Conservation (phyloP, 2,113 vertebrate genomes). For the Chloroceryle aenea region DNA sequence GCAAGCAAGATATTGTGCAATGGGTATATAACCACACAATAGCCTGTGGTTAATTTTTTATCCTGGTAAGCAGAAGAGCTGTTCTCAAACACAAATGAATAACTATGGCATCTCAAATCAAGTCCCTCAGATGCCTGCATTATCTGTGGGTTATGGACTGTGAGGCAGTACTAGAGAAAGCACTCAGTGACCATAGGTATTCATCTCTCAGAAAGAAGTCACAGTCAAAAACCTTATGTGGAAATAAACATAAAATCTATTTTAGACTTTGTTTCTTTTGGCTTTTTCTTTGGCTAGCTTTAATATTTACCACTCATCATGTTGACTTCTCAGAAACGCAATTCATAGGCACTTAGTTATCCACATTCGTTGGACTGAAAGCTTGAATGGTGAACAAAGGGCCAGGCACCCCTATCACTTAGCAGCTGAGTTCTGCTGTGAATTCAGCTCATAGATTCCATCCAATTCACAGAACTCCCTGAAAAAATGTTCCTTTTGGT, state of each 20-base stretch:
- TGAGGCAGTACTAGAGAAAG: not conserved
- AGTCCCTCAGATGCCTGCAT: not conserved
- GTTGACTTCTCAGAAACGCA: not conserved
- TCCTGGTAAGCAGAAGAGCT: not conserved
- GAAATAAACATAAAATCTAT: slow-evolving; percentile 49
- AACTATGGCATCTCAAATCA: not conserved
- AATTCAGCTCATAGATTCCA: not conserved
- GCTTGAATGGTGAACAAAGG: accelerated
- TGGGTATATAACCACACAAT: not conserved
- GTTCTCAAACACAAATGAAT: not conserved
- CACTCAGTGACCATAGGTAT: not conserved
- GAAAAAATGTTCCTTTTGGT: not conserved
- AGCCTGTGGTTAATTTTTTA: not conserved
- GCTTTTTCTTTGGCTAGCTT: not conserved
- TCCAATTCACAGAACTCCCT: not conserved
- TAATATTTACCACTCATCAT: not conserved
- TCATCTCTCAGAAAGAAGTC: not conserved
- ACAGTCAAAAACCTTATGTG: not conserved
- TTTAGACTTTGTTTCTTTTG: slow-evolving; percentile 8
- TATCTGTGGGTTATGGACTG: not conserved
- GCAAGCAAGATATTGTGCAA: not conserved
- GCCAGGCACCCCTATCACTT: not conserved
- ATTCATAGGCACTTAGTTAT: not conserved
- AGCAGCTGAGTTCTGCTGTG: not conserved
- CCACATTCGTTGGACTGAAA: not conserved